Evolutionary conservation across 2,888 invertebrate species (phyloP).

Genomic region (Autographa gamma): DNA sequence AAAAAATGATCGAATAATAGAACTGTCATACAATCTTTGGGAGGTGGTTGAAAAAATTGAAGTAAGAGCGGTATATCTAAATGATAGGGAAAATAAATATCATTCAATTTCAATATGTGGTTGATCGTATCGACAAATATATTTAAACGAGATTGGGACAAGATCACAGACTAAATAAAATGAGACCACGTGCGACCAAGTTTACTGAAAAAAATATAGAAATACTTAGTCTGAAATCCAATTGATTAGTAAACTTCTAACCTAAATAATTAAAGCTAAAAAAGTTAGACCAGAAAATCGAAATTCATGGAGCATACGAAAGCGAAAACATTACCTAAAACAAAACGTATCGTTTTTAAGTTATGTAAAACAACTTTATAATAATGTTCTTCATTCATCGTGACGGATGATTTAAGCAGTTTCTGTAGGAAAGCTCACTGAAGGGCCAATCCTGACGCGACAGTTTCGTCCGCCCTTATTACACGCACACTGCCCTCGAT

Average conservation of each 20-base stretch:
- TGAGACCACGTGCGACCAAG: background rate
- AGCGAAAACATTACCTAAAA: too few species aligned
- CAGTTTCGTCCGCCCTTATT: background rate
- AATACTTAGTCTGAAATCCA: too few species aligned
- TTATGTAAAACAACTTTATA: background rate
- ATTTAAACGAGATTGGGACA: background rate
- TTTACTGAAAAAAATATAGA: background rate
- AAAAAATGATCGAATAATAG: too few species aligned
- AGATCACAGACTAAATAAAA: background rate
- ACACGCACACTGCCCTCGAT: slow-evolving; percentile 1
- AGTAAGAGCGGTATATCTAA: background rate
- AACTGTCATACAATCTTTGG: background rate
- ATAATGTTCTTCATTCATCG: slow-evolving; percentile 2
- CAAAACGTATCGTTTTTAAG: too few species aligned
- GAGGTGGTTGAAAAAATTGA: background rate
- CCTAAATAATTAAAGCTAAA: too few species aligned
- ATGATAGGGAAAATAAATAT: background rate
- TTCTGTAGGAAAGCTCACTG: background rate
- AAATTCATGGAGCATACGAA: too few species aligned
- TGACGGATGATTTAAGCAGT: background rate
- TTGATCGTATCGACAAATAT: slow-evolving; percentile 3
- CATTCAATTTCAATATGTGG: background rate
- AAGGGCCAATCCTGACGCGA: slow-evolving; percentile 4
- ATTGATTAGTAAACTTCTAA: too few species aligned
- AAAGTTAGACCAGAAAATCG: too few species aligned